These are phyloP conservation scores for Pyrocephalus nanus DNA, from an alignment of 2,797 vertebrate species.

Conservation along the genomic window DNA sequence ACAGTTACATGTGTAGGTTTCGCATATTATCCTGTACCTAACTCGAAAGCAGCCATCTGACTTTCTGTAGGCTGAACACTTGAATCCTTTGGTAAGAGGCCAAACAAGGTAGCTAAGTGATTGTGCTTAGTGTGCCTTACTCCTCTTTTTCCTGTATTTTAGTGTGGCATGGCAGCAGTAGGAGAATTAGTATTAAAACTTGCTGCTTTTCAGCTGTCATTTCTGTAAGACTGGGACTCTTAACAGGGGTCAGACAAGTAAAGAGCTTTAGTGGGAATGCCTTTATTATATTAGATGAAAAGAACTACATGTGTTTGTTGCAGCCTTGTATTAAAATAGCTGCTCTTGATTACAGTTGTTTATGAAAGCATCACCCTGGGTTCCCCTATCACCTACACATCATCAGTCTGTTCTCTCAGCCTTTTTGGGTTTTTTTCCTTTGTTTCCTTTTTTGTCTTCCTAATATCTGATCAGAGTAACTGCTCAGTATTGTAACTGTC, in stretches of 20 bases:
- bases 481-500: background rate
- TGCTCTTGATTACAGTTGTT: background rate
- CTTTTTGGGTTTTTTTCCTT: background rate
- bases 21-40: background rate
- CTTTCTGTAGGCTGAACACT: background rate
- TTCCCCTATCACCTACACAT: background rate
- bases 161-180: background rate
- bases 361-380: background rate
- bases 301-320: background rate
- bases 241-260: background rate
- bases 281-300: background rate
- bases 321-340: background rate
- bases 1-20: background rate
- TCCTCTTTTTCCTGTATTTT: background rate
- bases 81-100: background rate
- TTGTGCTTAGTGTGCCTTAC: background rate
- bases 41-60: constrained; percentile 39
- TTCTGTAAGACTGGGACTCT: background rate
- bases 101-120: background rate
- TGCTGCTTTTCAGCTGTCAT: background rate
- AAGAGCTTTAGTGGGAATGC: background rate
- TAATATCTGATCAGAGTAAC: background rate
- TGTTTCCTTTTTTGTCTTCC: fast-evolving
- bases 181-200: background rate
- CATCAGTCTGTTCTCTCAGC: background rate